A percentile compares a stretch with the other conserved stretches of the same genome.
phyloP scores from a whole-genome alignment of 2,113 vertebrate genomes.

The Paralichthys olivaceus region DNA sequence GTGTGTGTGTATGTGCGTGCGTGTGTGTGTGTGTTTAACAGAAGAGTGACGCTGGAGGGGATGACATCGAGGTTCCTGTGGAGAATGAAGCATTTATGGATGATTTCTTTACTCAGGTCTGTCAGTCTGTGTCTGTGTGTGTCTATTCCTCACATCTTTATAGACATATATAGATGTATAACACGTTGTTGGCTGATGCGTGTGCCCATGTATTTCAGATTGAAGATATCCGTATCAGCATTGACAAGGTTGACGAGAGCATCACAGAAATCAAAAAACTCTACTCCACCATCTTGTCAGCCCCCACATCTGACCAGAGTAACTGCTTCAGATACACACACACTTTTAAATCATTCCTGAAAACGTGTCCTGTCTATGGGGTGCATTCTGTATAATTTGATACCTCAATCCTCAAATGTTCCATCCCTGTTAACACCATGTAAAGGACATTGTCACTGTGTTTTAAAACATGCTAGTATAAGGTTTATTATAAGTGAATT shows the following conservation, averaged over 20 bases:
- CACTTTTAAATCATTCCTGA: no score
- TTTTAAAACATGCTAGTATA: neutral
- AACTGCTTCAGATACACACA: constrained; percentile 43
- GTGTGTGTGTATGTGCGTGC: neutral
- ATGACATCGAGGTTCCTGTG: constrained; percentile 88
- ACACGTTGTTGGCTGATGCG: neutral
- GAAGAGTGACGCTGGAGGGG: constrained; percentile 85
- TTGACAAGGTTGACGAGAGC: constrained; percentile 91
- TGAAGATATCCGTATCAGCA: constrained; percentile 90
- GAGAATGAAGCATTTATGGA: constrained; percentile 94
- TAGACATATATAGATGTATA: neutral
- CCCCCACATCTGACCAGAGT: constrained; percentile 94
- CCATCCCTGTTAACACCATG: neutral
- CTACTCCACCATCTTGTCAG: constrained; percentile 93
- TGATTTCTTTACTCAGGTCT: constrained; percentile 92
- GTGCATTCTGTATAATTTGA: no score
- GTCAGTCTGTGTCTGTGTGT: constrained; percentile 4
- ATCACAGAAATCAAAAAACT: constrained; percentile 92
- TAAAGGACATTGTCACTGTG: neutral
- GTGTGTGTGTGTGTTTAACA: constrained; percentile 55
- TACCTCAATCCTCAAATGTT: neutral
- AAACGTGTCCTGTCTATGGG: no score
- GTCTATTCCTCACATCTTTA: neutral
- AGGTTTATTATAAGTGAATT: neutral
- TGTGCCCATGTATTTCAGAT: constrained; percentile 76